Conservation (phyloP, 1,140 invertebrate genomes). For the Zeugodacus cucurbitae region DNA sequence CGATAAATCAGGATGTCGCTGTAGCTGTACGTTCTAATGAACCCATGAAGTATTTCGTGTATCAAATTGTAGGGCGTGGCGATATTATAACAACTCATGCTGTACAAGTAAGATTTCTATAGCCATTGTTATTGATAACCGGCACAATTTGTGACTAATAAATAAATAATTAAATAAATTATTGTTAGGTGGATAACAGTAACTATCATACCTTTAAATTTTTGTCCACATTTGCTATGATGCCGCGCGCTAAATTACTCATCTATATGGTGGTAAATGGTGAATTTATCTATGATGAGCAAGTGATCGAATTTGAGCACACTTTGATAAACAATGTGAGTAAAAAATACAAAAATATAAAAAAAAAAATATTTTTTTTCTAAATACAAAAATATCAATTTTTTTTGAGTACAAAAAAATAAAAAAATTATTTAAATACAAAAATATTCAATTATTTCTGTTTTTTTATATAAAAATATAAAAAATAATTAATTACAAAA, state of each 20-base stretch:
- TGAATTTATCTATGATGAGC: conserved; percentile 85
- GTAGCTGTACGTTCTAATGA: conserved; percentile 85
- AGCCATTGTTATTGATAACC: neutral
- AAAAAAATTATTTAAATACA: neutral
- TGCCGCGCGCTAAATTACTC: conserved; percentile 83
- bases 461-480: no score
- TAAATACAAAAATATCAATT: no score
- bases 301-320: conserved; percentile 83
- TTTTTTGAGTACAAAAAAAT: no score
- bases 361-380: no score
- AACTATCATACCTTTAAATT: conserved; percentile 70
- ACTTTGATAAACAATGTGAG: conserved; percentile 80
- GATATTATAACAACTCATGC: conserved; percentile 81
- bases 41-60: conserved; percentile 80
- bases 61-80: conserved; percentile 88
- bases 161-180: neutral
- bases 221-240: conserved; percentile 82
- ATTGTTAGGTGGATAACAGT: conserved; percentile 56
- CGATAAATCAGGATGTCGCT: conserved; percentile 81
- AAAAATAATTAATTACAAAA: no score
- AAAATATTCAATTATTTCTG: no score
- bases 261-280: conserved; percentile 82
- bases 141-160: neutral
- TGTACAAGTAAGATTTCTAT: conserved; percentile 68
- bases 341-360: neutral